A percentile compares a stretch with the other conserved stretches of the same genome.
These are phyloP conservation scores for Argyrosomus regius DNA, from an alignment of 2,797 vertebrate genomes.

Conservation along the genomic window DNA sequence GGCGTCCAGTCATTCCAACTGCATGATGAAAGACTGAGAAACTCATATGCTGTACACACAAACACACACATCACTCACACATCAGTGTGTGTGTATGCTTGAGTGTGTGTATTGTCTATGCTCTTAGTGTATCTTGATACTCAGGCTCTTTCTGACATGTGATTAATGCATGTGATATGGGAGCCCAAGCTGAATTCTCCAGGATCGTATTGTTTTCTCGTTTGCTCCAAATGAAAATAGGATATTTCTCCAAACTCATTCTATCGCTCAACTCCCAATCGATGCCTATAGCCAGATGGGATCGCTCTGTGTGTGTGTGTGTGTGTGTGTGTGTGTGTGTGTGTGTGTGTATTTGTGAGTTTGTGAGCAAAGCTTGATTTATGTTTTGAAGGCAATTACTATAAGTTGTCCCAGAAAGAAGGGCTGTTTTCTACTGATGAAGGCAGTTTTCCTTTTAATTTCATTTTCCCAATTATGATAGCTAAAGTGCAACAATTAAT, in stretches of 20 bases:
- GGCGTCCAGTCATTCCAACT: conserved; percentile 67
- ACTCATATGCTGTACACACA: conserved; percentile 41
- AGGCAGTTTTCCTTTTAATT: conserved; percentile 78
- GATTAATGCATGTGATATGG: conserved; percentile 73
- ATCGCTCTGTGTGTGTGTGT: conserved; percentile 3
- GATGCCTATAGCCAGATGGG: conserved; percentile 51
- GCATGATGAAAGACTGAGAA: conserved; percentile 82
- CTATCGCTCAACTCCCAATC: conserved; percentile 61
- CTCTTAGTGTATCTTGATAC: conserved; percentile 50
- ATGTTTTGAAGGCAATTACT: conserved; percentile 77
- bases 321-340: conserved; percentile 10
- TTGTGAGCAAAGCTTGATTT: conserved; percentile 66
- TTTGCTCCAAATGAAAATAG: conserved; percentile 73
- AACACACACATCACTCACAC: neutral
- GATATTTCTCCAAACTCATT: conserved; percentile 71
- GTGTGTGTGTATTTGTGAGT: conserved; percentile 18
- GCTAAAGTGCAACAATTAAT: conserved; percentile 81
- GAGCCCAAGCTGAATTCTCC: conserved; percentile 63
- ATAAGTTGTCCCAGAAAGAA: conserved; percentile 68
- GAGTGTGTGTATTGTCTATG: neutral
- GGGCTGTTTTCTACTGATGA: conserved; percentile 74
- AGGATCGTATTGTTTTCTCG: conserved; percentile 69
- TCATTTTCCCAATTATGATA: conserved; percentile 75
- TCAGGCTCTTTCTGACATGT: conserved; percentile 58
- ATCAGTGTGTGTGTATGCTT: conserved; percentile 14